Conservation (phyloP, 2,113 vertebrate genomes). For the Prietella phreatophila region DNA sequence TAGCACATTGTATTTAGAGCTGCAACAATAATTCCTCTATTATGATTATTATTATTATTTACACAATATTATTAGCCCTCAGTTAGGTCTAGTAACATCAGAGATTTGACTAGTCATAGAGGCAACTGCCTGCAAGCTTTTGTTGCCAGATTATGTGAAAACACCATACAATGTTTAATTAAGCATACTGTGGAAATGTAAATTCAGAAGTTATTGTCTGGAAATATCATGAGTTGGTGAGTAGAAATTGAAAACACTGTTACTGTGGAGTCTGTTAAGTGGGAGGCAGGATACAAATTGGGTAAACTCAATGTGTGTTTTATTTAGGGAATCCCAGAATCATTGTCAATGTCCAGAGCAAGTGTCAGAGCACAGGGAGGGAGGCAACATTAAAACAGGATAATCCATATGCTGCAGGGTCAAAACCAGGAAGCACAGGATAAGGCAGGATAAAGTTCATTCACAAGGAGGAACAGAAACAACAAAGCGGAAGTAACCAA, state of each 20-base stretch:
- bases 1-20: not conserved
- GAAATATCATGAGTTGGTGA: not conserved
- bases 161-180: not conserved
- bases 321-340: not conserved
- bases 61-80: not conserved
- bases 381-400: not conserved
- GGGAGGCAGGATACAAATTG: not conserved
- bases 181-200: not conserved
- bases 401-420: not conserved
- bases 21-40: not conserved
- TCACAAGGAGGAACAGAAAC: not conserved
- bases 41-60: not conserved
- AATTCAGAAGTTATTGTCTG: not conserved
- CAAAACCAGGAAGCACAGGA: not conserved
- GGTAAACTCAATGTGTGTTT: not conserved
- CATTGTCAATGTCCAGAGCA: not conserved
- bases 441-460: not conserved
- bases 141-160: not conserved
- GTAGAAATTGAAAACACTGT: not conserved
- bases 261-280: not conserved
- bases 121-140: not conserved
- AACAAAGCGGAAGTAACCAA: not conserved
- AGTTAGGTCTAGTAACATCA: not conserved
- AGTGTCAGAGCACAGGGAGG: not conserved
- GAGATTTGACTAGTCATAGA: not conserved